Evolutionary conservation across 2,888 invertebrate genomes (phyloP).

Genomic region (Liopterus haemorrhoidalis): DNA sequence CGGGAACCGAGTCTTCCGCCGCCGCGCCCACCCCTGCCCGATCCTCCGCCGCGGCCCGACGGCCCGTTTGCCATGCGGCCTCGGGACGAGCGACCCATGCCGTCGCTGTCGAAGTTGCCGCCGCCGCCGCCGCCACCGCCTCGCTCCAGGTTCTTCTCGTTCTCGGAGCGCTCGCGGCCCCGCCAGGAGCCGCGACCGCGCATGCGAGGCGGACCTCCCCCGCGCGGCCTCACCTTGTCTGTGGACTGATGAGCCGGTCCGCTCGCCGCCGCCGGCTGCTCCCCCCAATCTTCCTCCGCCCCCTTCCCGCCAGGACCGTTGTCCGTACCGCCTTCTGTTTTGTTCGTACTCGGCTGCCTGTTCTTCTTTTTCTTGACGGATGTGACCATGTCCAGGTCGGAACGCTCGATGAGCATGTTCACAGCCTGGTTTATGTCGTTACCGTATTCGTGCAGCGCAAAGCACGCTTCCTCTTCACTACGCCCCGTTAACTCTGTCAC

Average conservation of each 20-base stretch:
- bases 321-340: conserved; percentile 41
- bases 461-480: conserved; percentile 84
- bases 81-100: conserved; percentile 31
- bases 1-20: conserved; percentile 45
- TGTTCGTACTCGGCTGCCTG: conserved; percentile 48
- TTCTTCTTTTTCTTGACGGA: conserved; percentile 81
- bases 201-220: conserved; percentile 48
- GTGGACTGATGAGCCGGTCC: conserved; percentile 44
- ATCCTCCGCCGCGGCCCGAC: conserved; percentile 48
- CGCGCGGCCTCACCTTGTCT: conserved; percentile 43
- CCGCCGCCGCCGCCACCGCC: conserved; percentile 37
- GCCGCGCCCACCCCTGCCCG: conserved; percentile 50
- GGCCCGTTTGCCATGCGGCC: conserved; percentile 42
- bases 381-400: conserved; percentile 74
- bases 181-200: conserved; percentile 42
- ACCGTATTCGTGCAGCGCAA: conserved; percentile 89
- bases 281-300: conserved; percentile 41
- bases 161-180: conserved; percentile 36
- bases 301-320: conserved; percentile 30
- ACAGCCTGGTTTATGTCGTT: conserved; percentile 80
- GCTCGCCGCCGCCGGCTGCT: conserved; percentile 33
- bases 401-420: conserved; percentile 72
- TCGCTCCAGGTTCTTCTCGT: conserved; percentile 40
- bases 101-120: conserved; percentile 42
- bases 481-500: conserved; percentile 87